Percentiles rank a stretch among this genome's conserved stretches.
Evolutionary conservation across 2,113 vertebrate species (phyloP).

Genomic region (Pseudorasbora parva): DNA sequence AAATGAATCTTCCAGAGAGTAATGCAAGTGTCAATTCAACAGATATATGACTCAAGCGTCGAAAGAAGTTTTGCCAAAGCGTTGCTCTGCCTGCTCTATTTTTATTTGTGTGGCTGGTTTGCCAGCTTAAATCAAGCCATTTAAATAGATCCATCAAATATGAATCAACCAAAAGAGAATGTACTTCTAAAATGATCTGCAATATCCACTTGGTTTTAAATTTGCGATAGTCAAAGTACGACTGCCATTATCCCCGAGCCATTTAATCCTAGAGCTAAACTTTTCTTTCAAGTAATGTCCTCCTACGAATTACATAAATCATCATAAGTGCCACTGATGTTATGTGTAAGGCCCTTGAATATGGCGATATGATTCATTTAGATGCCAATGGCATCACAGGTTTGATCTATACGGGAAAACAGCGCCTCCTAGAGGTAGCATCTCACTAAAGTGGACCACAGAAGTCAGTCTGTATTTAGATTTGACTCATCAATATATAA

Average conservation of each 20-base stretch:
- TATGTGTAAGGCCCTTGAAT: neutral
- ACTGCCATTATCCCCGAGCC: neutral
- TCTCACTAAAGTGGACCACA: neutral
- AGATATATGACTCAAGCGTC: neutral
- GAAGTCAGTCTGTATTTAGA: neutral
- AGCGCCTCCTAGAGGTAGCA: slow-evolving; percentile 23
- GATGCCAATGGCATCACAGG: neutral
- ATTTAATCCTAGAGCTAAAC: neutral
- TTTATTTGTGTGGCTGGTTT: neutral
- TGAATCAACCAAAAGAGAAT: neutral
- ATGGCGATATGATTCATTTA: neutral
- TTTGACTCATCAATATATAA: neutral
- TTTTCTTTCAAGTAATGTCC: neutral
- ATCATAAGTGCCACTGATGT: neutral
- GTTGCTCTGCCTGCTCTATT: neutral
- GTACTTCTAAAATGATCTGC: neutral
- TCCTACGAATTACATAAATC: slow-evolving; percentile 10
- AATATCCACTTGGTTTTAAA: neutral
- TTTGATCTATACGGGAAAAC: slow-evolving; percentile 15
- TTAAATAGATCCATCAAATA: neutral
- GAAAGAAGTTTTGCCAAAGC: slow-evolving; percentile 9
- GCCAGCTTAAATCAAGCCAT: slow-evolving; percentile 1
- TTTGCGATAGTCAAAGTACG: neutral
- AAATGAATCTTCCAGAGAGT: neutral
- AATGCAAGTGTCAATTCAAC: neutral